Conservation (phyloP, 2,797 vertebrate genomes). For the Lithobates pipiens region DNA sequence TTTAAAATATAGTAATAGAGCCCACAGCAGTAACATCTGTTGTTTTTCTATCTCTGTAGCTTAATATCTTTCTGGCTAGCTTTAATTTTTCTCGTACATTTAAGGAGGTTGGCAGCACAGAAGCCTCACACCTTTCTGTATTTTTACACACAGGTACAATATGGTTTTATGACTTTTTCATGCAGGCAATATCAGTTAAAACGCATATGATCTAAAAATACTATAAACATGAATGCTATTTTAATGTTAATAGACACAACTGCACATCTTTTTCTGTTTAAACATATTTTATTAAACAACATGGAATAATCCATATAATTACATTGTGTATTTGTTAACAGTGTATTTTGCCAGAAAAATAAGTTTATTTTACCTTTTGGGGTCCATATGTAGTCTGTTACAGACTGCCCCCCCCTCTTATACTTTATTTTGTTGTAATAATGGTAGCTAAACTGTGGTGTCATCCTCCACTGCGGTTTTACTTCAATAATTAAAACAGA, state of each 20-base stretch:
- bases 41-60: slow-evolving; percentile 37
- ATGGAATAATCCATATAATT: too few species aligned
- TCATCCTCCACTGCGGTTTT: too few species aligned
- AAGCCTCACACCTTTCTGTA: slow-evolving; percentile 11
- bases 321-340: too few species aligned
- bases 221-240: not conserved
- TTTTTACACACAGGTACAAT: not conserved
- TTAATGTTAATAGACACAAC: not conserved
- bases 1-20: slow-evolving; percentile 31
- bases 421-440: too few species aligned
- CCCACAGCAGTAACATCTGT: slow-evolving; percentile 40
- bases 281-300: too few species aligned
- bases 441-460: too few species aligned
- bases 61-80: slow-evolving; percentile 31
- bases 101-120: not conserved
- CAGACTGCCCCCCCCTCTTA: too few species aligned
- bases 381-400: too few species aligned
- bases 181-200: not conserved
- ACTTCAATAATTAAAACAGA: too few species aligned
- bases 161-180: not conserved
- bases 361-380: too few species aligned
- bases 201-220: not conserved
- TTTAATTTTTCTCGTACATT: slow-evolving; percentile 7
- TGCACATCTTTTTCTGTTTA: not conserved
- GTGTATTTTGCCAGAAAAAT: too few species aligned